Conservation (phyloP, 2,888 invertebrate species). For the Acleris emargana region DNA sequence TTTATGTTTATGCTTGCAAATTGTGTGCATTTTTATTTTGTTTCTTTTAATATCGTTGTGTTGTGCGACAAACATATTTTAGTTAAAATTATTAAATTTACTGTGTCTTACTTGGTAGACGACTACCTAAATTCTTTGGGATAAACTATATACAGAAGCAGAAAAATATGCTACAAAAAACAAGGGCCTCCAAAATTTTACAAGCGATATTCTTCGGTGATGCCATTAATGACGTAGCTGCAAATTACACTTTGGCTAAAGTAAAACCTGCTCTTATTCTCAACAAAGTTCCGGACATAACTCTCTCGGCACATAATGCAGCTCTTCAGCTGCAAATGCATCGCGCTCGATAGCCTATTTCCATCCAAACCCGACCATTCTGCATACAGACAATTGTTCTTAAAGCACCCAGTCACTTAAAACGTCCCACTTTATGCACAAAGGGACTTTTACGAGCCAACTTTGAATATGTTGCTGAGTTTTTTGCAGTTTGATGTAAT, state of each 20-base stretch:
- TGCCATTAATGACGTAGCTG: neutral
- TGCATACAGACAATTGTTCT: constrained; percentile 71
- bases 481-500: constrained; percentile 32
- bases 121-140: no score
- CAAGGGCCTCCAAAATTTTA: neutral
- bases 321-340: constrained; percentile 53
- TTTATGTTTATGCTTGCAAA: constrained; percentile 3
- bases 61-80: no score
- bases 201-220: neutral
- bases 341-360: constrained; percentile 67
- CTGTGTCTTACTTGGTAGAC: no score
- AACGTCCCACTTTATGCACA: constrained; percentile 70
- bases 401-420: constrained; percentile 65
- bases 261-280: constrained; percentile 16
- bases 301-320: constrained; percentile 36
- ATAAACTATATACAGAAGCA: no score
- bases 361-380: constrained; percentile 63
- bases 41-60: neutral
- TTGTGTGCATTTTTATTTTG: constrained; percentile 13
- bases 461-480: constrained; percentile 31
- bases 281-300: constrained; percentile 37
- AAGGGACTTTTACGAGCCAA: constrained; percentile 61
- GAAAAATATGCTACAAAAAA: no score
- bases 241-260: constrained; percentile 18
- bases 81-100: no score